Percentiles rank a stretch among this genome's conserved stretches.
phyloP scores from a whole-genome alignment of 1,140 invertebrate genomes.

The Eumaeus atala region DNA sequence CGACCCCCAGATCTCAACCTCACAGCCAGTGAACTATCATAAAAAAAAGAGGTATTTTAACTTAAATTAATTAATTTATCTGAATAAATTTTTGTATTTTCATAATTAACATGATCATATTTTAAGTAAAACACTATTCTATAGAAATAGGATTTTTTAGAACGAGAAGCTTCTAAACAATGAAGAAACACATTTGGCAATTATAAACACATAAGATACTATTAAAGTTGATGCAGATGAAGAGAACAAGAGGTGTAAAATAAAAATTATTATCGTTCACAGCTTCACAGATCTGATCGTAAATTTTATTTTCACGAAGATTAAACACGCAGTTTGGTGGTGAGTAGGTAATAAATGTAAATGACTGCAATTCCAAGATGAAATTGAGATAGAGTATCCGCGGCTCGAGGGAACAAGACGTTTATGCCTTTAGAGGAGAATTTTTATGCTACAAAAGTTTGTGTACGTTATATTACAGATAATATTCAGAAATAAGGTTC shows the following conservation, averaged over 20 bases:
- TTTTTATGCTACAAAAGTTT: constrained; percentile 25
- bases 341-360: constrained; percentile 33
- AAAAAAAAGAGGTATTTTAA: too few relatives aligned
- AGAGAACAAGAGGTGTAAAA: constrained; percentile 1
- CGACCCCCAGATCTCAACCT: too few relatives aligned
- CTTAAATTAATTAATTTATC: too few relatives aligned
- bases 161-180: too few relatives aligned
- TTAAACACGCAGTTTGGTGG: constrained; percentile 33
- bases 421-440: constrained; percentile 15
- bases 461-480: neutral
- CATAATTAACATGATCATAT: too few relatives aligned
- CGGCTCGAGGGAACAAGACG: constrained; percentile 25
- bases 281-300: constrained; percentile 31
- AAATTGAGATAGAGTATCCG: constrained; percentile 29
- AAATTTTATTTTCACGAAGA: constrained; percentile 36
- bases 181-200: too few relatives aligned
- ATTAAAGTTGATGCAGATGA: too few relatives aligned
- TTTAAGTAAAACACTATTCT: too few relatives aligned
- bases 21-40: too few relatives aligned
- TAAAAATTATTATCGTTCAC: constrained; percentile 30
- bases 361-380: constrained; percentile 29
- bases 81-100: too few relatives aligned
- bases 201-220: too few relatives aligned
- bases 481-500: constrained; percentile 2
- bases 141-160: too few relatives aligned